phyloP scores from a whole-genome alignment of 2,797 vertebrate species.

The Clarias pachynema region DNA sequence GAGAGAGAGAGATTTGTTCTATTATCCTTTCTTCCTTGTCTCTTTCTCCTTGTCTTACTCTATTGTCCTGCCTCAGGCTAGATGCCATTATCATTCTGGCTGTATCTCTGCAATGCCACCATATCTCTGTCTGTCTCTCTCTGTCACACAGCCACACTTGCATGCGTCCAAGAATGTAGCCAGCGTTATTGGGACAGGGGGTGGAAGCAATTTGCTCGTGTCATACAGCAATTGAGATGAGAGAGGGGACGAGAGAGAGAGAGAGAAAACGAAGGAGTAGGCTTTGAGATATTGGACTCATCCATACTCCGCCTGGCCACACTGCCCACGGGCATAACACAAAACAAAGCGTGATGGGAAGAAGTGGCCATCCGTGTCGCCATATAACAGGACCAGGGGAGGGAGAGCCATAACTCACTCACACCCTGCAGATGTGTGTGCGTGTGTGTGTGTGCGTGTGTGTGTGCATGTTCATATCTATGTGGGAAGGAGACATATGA shows the following conservation, averaged over 20 bases:
- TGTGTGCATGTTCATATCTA: neutral
- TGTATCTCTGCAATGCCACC: slow-evolving; percentile 32
- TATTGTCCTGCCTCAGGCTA: slow-evolving; percentile 43
- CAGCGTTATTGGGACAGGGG: slow-evolving; percentile 44
- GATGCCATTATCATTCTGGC: slow-evolving; percentile 54
- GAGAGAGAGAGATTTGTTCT: slow-evolving; percentile 2
- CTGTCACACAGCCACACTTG: slow-evolving; percentile 22
- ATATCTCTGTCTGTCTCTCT: slow-evolving; percentile 13
- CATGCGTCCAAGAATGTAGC: slow-evolving; percentile 30
- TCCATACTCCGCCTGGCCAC: slow-evolving; percentile 55
- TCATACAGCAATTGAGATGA: slow-evolving; percentile 54
- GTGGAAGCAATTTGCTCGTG: slow-evolving; percentile 54
- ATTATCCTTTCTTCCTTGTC: slow-evolving; percentile 25
- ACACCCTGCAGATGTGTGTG: slow-evolving; percentile 52
- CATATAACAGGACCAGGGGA: slow-evolving; percentile 60
- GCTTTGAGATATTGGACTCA: slow-evolving; percentile 65
- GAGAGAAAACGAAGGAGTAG: slow-evolving; percentile 44
- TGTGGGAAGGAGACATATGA: slow-evolving; percentile 47
- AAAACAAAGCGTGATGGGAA: slow-evolving; percentile 72
- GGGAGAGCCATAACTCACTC: slow-evolving; percentile 57
- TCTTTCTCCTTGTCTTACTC: slow-evolving; percentile 19
- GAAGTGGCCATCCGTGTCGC: slow-evolving; percentile 73
- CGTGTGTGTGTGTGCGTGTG: slow-evolving; percentile 8
- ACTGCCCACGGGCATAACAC: slow-evolving; percentile 64
- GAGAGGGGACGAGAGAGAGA: slow-evolving; percentile 36